Evolutionary conservation across 2,888 invertebrate species (phyloP), one percentile per base, ranked within the genome.

Genomic region (Melolontha melolontha): DNA sequence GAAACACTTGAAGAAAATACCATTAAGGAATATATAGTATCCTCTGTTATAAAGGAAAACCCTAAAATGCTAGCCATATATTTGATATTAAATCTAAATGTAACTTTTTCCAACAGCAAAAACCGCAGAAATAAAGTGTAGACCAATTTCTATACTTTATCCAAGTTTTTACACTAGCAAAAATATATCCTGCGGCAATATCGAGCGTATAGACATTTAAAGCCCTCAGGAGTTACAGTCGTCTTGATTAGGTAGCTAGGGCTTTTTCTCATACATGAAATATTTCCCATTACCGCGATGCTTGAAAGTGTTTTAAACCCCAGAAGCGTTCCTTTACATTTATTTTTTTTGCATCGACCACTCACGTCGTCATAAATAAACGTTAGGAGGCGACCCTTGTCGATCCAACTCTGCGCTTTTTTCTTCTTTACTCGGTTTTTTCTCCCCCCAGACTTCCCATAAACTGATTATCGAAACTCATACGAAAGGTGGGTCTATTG

Each of bases 301-400:
- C 44, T 29, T 29, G 34, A 47, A 59, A 59, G 59, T 59, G 59
- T 44, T 59, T 59, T 57, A 57, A 59, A 59, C 44, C 59, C 59
- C 10, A 12, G 29, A 59, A 59, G 59, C 59, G 44, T 59, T 59
- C 34, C 44, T 44, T 47, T 44, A 44, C 59, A 59, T 59, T 59
- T 59, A 59, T 47, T 47, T 44, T 55, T 59, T 59, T 59, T 59
- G 59, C 59, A 44, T 59, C 59, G 44, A 59, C 44, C 59, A 59
- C 59, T 59, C 59, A 59, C 44, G 59, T 59, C 59, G 59, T 59
- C 59, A 59, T 59, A 59, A 59, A 59, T 59, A 59, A 44, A 59
- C 59, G 59, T 47, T 59, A 59, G 59, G 44, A 44, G 41, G 59
- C 44, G 44, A 59, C 59, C 44, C 44, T 44, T n/a, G 59, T 59